Conservation (phyloP, 2,888 invertebrate species). For the Philonicus albiceps region DNA sequence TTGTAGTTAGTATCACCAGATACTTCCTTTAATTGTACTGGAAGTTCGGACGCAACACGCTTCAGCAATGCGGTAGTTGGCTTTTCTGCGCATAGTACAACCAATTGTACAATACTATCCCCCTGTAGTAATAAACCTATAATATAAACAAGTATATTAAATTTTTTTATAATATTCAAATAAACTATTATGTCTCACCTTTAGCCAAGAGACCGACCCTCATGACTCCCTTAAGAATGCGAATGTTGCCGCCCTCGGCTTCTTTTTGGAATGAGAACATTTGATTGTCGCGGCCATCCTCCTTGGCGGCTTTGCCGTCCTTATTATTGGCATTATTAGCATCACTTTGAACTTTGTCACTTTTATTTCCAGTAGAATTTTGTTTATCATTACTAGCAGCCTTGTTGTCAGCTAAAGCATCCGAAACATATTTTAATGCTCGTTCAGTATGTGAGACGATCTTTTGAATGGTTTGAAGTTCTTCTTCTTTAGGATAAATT, state of each 20-base stretch:
- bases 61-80: slow-evolving; percentile 89
- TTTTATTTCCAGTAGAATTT: slow-evolving; percentile 56
- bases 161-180: background rate
- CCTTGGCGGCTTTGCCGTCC: slow-evolving; percentile 66
- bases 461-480: slow-evolving; percentile 88
- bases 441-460: slow-evolving; percentile 93
- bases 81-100: slow-evolving; percentile 93
- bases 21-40: slow-evolving; percentile 77
- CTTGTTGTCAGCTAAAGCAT: slow-evolving; percentile 75
- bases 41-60: slow-evolving; percentile 85
- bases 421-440: slow-evolving; percentile 92
- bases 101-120: slow-evolving; percentile 89
- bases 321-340: slow-evolving; percentile 57
- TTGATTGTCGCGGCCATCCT: slow-evolving; percentile 84
- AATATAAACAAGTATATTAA: slow-evolving; percentile 50
- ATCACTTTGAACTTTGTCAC: slow-evolving; percentile 57
- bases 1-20: slow-evolving; percentile 81
- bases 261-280: slow-evolving; percentile 78
- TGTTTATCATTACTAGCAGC: slow-evolving; percentile 54
- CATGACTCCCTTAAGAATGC: slow-evolving; percentile 95
- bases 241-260: slow-evolving; percentile 69
- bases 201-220: slow-evolving; percentile 92
- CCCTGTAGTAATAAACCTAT: slow-evolving; percentile 86
- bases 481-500: slow-evolving; percentile 92
- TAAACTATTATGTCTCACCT: slow-evolving; percentile 50